Evolutionary conservation across 2,113 vertebrate species (phyloP), one percentile per base, ranked within the genome.

Genomic region (Pipra filicauda): DNA sequence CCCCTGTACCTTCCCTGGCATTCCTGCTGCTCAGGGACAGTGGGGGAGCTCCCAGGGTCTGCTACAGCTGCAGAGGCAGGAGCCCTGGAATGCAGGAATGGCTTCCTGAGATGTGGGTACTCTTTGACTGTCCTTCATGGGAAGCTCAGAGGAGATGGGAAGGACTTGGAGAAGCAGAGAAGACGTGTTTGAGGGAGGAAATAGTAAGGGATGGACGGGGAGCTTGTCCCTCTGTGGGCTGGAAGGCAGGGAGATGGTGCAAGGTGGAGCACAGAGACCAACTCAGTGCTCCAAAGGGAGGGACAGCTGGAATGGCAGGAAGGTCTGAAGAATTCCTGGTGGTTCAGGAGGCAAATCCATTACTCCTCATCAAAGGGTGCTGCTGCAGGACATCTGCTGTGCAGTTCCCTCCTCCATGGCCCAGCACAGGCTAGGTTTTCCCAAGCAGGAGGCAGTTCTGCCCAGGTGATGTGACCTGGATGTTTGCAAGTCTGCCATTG

Each of bases 21-120:
- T 75, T 82, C n/a, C 61, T 82, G 54, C 37, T 39, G 21, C 19
- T 49, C 10, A 8, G 57, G 37, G 16, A 3, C 12, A 12, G 21
- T 9, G 23, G 8, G 23, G 13, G 3, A 16, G 26, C 4, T 19
- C 15, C 16, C 30, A 13, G 12, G 2, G 52, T 48, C 64, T 21
- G n/a, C 21, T 12, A 1, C 23, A 65, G 20, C 55, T 48, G 30
- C 39, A 20, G 0, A 15, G 28, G 16, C 1, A 9, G 69, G 66
- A 72, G 26, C 17, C n/a, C 5, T 17, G 15, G 37, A 37, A 11
- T 15, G 14, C 13, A 33, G 51, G 22, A 23, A 2, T 48, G 19
- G 31, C 49, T 70, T 52, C 31, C 39, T 66, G 78, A 59, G 67
- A 19, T 14, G 16, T 14, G 16, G 39, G 43, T 55, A 19, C 19